These are phyloP conservation scores for Anas platyrhynchos DNA, from an alignment of 2,113 vertebrate species.

Conservation along the genomic window DNA sequence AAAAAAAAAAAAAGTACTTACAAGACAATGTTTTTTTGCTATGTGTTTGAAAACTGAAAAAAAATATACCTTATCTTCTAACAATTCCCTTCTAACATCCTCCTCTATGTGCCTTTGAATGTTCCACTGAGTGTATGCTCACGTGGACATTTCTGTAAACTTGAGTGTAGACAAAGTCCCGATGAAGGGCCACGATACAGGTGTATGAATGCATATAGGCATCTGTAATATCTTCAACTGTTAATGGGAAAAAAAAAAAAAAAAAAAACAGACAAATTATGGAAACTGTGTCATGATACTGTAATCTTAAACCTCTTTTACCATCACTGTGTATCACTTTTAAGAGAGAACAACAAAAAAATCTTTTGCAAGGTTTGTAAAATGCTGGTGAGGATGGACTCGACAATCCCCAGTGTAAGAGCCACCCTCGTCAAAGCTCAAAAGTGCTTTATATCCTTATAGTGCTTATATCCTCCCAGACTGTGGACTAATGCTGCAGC, in stretches of 20 bases:
- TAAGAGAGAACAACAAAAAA: neutral
- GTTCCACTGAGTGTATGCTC: neutral
- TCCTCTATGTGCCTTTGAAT: neutral
- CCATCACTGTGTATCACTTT: neutral
- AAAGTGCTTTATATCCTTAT: neutral
- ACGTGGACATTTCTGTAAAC: neutral
- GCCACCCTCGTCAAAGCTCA: neutral
- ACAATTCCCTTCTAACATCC: neutral
- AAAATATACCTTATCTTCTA: neutral
- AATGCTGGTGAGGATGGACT: neutral
- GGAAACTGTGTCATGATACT: neutral
- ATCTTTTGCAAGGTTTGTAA: neutral
- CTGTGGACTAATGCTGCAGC: neutral
- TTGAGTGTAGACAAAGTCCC: neutral
- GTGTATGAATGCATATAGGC: neutral
- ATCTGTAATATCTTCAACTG: neutral
- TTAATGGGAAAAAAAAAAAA: neutral
- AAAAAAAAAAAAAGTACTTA: neutral
- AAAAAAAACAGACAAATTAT: neutral
- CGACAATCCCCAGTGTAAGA: neutral
- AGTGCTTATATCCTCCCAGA: neutral
- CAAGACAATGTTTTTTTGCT: neutral
- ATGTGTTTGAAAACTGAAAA: neutral
- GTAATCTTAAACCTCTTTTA: neutral
- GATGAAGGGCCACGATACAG: accelerated